Conservation (phyloP, 2,113 vertebrate genomes). For the Dendropsophus ebraccatus region DNA sequence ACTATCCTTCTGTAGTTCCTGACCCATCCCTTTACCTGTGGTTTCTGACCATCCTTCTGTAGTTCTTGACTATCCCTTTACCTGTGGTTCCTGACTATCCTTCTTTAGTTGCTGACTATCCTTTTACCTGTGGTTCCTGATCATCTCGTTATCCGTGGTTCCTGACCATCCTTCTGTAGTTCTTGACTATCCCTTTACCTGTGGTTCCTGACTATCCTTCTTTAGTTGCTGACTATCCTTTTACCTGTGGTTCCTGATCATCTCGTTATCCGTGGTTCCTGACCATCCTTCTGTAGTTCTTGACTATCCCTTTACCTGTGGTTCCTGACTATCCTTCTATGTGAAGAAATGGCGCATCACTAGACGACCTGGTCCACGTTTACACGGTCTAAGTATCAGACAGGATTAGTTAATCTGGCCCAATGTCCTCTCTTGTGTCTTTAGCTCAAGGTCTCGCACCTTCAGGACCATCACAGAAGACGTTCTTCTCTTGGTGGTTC, state of each 20-base stretch:
- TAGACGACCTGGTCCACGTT: too few species aligned
- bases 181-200: too few species aligned
- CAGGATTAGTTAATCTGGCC: too few species aligned
- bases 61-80: background rate
- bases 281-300: background rate
- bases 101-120: background rate
- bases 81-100: background rate
- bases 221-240: too few species aligned
- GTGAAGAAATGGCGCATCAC: too few species aligned
- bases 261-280: background rate
- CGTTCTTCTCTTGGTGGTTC: too few species aligned
- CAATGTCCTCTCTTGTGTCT: too few species aligned
- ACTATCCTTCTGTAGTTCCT: background rate
- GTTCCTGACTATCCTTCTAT: background rate
- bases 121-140: background rate
- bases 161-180: background rate
- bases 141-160: background rate
- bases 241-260: background rate
- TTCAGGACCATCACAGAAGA: too few species aligned
- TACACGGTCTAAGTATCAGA: too few species aligned
- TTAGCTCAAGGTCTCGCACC: too few species aligned
- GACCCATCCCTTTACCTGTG: background rate
- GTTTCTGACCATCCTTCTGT: background rate
- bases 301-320: background rate
- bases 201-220: too few species aligned